phyloP scores from a whole-genome alignment of 2,113 vertebrate genomes.

The Protomyctophum bolini region DNA sequence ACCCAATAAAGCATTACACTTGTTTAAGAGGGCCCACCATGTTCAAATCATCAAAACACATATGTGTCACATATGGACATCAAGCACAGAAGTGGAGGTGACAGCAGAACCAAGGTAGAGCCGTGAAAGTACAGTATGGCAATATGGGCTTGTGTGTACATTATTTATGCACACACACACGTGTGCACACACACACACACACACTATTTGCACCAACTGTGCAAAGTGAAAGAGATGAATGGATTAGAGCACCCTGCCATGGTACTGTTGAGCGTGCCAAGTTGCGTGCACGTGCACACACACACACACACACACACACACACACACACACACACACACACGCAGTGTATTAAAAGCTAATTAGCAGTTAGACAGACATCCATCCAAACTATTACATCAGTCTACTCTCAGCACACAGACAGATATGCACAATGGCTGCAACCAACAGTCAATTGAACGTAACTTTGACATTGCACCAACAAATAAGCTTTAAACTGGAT shows the following conservation, averaged over 20 bases:
- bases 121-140: constrained; percentile 7
- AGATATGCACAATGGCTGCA: constrained; percentile 11
- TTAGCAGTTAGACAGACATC: background rate
- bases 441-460: background rate
- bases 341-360: constrained; percentile 1
- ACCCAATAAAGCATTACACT: background rate
- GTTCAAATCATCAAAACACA: too few species aligned
- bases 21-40: too few species aligned
- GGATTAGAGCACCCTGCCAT: constrained; percentile 38
- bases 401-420: constrained; percentile 12
- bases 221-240: constrained; percentile 41
- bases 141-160: background rate
- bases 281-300: background rate
- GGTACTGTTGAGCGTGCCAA: background rate
- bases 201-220: background rate
- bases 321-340: background rate
- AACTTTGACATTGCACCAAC: too few species aligned
- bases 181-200: constrained; percentile 4
- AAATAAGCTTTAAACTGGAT: too few species aligned
- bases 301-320: background rate
- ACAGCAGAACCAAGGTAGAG: background rate
- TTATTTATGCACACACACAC: background rate
- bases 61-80: background rate
- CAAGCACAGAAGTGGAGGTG: background rate
- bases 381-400: constrained; percentile 17